Evolutionary conservation across 2,888 invertebrate species (phyloP).

Genomic region (Drosophila antonietae): DNA sequence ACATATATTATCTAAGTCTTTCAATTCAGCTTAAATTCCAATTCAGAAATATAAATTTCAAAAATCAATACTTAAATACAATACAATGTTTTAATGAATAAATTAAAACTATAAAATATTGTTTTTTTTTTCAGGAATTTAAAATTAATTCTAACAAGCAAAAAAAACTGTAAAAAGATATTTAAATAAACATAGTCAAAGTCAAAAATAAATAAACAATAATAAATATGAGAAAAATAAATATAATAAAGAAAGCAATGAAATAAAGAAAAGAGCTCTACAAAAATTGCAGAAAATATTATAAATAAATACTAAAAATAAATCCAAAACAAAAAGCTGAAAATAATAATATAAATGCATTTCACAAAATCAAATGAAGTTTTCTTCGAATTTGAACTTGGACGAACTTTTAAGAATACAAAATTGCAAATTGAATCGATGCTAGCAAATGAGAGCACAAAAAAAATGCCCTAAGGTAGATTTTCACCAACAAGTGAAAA

Average conservation of each 20-base stretch:
- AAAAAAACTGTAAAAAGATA: not conserved
- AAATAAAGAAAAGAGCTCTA: no score
- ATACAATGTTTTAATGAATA: not conserved
- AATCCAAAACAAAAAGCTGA: not conserved
- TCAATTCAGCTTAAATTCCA: not conserved
- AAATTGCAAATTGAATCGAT: not conserved
- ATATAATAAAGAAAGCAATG: no score
- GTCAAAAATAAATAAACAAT: no score
- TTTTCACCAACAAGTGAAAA: constrained; percentile 46
- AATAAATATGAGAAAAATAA: no score
- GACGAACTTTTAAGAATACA: not conserved
- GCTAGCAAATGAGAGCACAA: not conserved
- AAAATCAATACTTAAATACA: not conserved
- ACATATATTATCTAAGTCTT: not conserved
- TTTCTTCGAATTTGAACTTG: not conserved
- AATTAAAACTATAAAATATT: not conserved
- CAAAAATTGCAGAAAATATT: not conserved
- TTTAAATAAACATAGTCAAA: not conserved
- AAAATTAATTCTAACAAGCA: no score
- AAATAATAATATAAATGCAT: not conserved
- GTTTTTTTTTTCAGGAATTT: no score
- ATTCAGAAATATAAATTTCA: not conserved
- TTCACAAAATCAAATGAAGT: not conserved
- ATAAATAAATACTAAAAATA: not conserved
- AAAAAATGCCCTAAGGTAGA: constrained; percentile 28